Conservation (phyloP, 1,140 invertebrate species). For the Drosophila pandora region DNA sequence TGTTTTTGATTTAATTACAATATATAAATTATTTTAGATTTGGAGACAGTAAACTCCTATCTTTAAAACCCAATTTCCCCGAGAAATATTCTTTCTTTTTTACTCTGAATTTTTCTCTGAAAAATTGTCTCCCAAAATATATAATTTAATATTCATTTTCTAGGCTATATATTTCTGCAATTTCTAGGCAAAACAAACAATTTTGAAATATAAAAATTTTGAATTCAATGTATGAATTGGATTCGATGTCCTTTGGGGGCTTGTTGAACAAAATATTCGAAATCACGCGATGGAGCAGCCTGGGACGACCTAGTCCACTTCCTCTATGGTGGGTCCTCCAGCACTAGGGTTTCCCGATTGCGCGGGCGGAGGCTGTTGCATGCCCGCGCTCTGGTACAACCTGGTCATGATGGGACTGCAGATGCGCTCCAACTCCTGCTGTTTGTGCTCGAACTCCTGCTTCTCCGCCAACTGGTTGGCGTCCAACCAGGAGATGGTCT, state of each 20-base stretch:
- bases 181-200: not conserved
- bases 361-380: conserved; percentile 84
- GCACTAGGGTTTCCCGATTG: conserved; percentile 83
- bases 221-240: too few species aligned
- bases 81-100: too few species aligned
- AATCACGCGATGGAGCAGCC: too few species aligned
- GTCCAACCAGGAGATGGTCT: conserved; percentile 97
- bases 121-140: too few species aligned
- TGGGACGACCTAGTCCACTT: conserved; percentile 92
- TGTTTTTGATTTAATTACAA: not conserved
- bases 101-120: too few species aligned
- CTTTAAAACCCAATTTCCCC: too few species aligned
- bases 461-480: conserved; percentile 96
- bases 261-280: conserved; percentile 12
- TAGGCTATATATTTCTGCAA: not conserved
- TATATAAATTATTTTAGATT: too few species aligned
- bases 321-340: conserved; percentile 94
- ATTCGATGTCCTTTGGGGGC: too few species aligned
- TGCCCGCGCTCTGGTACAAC: conserved; percentile 88
- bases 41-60: too few species aligned
- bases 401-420: conserved; percentile 95
- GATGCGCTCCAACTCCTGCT: conserved; percentile 92
- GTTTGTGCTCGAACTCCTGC: conserved; percentile 96
- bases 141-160: not conserved
- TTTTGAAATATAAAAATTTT: not conserved